A percentile compares a stretch with the other conserved stretches of the same genome.
Evolutionary conservation across 1,140 invertebrate genomes (phyloP).

Genomic region (Micrasema longulum): DNA sequence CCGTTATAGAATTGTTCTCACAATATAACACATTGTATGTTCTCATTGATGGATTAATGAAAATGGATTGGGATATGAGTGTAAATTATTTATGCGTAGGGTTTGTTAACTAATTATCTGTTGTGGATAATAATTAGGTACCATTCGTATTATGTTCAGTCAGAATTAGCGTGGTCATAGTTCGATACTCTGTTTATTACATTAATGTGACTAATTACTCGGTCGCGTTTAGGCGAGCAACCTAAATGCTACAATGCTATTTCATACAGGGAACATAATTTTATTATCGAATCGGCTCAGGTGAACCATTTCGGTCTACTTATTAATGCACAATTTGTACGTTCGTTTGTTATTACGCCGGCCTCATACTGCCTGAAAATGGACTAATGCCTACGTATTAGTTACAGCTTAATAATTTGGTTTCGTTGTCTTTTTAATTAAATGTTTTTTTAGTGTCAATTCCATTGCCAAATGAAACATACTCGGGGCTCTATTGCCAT

Average conservation of each 20-base stretch:
- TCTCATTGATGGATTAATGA: too few relatives aligned
- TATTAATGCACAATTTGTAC: constrained; percentile 30
- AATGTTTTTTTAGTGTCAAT: too few relatives aligned
- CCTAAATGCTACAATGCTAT: constrained; percentile 36
- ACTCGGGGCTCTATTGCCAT: constrained; percentile 1
- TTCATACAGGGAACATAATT: constrained; percentile 18
- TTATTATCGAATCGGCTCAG: constrained; percentile 18
- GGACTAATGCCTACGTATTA: too few relatives aligned
- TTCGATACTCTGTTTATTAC: constrained; percentile 12
- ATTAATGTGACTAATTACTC: constrained; percentile 36
- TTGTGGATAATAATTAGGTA: not conserved
- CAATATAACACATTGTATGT: too few relatives aligned
- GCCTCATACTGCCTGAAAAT: too few relatives aligned
- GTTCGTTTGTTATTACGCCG: constrained; percentile 3
- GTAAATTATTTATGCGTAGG: not conserved
- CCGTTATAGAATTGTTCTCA: too few relatives aligned
- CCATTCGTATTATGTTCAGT: not conserved
- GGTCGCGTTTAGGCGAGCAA: constrained; percentile 19
- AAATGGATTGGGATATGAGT: too few relatives aligned
- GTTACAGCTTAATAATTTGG: too few relatives aligned
- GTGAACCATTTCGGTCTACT: constrained; percentile 21
- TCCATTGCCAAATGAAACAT: not conserved
- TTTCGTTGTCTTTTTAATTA: too few relatives aligned
- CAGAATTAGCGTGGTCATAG: not conserved
- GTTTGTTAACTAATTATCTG: constrained; percentile 3